Conservation (phyloP, 2,888 invertebrate species). For the Hyles lineata region DNA sequence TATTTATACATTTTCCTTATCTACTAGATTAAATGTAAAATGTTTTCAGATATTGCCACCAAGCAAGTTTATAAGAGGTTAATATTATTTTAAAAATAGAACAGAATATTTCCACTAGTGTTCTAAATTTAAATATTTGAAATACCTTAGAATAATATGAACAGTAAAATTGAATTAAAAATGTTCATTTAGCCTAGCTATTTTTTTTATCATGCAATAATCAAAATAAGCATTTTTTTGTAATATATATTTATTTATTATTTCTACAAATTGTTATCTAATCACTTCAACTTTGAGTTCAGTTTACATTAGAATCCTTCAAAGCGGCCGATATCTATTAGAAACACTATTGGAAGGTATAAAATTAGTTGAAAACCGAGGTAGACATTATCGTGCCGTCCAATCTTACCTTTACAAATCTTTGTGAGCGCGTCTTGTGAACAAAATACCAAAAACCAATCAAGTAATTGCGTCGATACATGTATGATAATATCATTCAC, state of each 20-base stretch:
- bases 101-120: neutral
- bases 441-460: constrained; percentile 79
- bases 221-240: neutral
- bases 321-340: constrained; percentile 18
- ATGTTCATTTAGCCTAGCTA: neutral
- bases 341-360: constrained; percentile 33
- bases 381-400: constrained; percentile 20
- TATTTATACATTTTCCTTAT: too few relatives aligned
- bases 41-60: too few relatives aligned
- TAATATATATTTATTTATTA: neutral
- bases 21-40: too few relatives aligned
- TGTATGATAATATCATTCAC: neutral
- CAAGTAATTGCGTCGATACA: constrained; percentile 71
- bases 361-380: constrained; percentile 37
- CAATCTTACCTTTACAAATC: constrained; percentile 17
- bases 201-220: neutral
- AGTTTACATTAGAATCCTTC: neutral
- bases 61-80: too few relatives aligned
- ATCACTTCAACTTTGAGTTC: neutral
- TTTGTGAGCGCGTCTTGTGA: constrained; percentile 39
- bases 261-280: neutral
- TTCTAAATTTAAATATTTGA: neutral
- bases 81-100: neutral
- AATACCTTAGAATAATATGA: neutral
- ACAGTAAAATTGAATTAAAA: neutral